Evolutionary conservation across 2,888 invertebrate genomes (phyloP), one percentile per base, ranked within the genome.

Genomic region (Trissoscelio sp.): DNA sequence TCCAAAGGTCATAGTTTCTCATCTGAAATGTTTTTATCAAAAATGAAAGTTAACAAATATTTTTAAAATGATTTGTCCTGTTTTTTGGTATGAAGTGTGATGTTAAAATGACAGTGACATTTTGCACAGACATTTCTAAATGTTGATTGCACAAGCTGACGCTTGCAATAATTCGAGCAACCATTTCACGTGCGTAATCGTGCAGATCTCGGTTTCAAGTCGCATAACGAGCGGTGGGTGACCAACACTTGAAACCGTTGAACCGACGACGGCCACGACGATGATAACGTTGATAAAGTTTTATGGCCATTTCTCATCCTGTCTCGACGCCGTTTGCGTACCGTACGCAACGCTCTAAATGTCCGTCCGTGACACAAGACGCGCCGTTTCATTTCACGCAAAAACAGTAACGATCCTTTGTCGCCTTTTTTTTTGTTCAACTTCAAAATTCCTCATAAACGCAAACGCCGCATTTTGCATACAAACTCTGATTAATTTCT

Each of bases 301-400:
- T 88, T 88, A 88, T 87, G 86, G 86, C 81, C 86, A 86, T 86
- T 85, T 88, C 87, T 87, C 88, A 88, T 88, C 88, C 87, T 88
- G 88, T 88, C 86, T 84, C 85, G 83, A 83, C 48, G 31, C 24
- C 53, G 66, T 66, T 66, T 70, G 70, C 55, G 37, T 51, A 58
- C n/a, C 39, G 24, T 5, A 57, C 37, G 34, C 57, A 31, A 34
- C 20, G 44, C 28, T 31, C 46, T 55, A 18, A 46, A 53, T 62
- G 53, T 20, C 24, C 44, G 53, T 60, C 20, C 48, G 48, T 22
- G 57, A 12, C 37, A 16, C 44, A 57, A 70, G 34, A 44, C 37
- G 46, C 22, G 44, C 34, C 31, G 31, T 73, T 62, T 73, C 51
- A 53, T 73, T 53, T 39, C 37, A 12, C 24, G 37, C 70, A 70